Base-by-base conservation (phyloP, 2,113 vertebrate species). In the Lampris megalopsis region DNA sequence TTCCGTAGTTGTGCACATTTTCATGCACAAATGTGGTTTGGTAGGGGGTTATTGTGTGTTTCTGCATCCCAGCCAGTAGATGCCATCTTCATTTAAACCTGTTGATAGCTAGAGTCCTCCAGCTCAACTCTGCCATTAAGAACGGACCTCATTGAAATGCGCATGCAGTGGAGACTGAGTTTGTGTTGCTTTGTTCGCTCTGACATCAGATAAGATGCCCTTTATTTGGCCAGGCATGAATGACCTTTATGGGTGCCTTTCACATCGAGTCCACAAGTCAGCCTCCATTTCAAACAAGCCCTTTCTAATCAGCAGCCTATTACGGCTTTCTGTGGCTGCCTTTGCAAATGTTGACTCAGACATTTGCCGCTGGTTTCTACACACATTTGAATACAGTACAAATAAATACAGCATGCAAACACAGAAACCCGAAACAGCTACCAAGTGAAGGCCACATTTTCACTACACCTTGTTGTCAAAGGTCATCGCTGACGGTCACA, bases 231-330 rank as follows among this genome's bases (percentile, higher is more conserved):
- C 85, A 79, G 79, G 84, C 86, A 76, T 79, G 85, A 78, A 62
- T 89, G 84, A 93, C 92, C 90, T 94, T 94, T 92, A 83, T 75
- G 67, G 80, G 73, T 58, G 71, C 38, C 63, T 85, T 88, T 86
- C 80, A 72, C 65, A 76, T 86, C 68, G 59, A 58, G 72, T 77
- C 80, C 84, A 83, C 65, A 9, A 80, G 73, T 77, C 82, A 59
- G 67, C 64, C 66, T 81, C 66, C 73, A 71, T 87, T 84, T 86
- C 86, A 87, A 88, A 86, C 81, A 66, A 81, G 64, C 73, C 75
- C 11, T 71, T 60, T 80, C 87, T 92, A 89, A 92, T 91, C 90
- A 79, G 91, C 90, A 79, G 92, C 88, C 83, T 88, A 89, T 89
- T 91, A 85, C 87, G 79, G 77, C 81, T 90, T 76, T 74, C 68